Evolutionary conservation across 2,888 invertebrate genomes (phyloP).

Genomic region (Artemia sinica): DNA sequence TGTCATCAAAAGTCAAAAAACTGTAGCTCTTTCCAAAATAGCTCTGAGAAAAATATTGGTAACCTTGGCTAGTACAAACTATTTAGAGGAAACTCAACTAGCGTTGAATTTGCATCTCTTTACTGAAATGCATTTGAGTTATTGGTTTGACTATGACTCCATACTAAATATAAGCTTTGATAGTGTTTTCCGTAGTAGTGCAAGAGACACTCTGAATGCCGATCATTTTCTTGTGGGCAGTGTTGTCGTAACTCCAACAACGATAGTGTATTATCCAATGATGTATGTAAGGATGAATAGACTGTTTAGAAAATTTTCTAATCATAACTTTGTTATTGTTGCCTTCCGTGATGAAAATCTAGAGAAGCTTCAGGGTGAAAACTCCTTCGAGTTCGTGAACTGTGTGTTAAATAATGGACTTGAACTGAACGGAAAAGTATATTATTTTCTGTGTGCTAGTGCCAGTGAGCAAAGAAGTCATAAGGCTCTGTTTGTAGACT

Average conservation of each 20-base stretch:
- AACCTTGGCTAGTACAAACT: too few species aligned
- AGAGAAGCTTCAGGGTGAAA: constrained; percentile 13
- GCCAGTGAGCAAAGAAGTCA: constrained; percentile 13
- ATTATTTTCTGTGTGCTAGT: constrained; percentile 5
- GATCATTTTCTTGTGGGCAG: neutral
- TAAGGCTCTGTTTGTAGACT: constrained; percentile 13
- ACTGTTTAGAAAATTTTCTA: constrained; percentile 14
- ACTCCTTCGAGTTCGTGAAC: constrained; percentile 13
- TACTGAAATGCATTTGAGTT: too few species aligned
- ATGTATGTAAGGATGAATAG: constrained; percentile 9
- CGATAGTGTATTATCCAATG: constrained; percentile 10
- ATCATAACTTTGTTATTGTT: constrained; percentile 8
- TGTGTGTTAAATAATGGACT: neutral
- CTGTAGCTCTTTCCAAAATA: too few species aligned
- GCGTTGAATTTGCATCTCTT: too few species aligned
- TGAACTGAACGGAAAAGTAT: neutral
- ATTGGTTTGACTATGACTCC: too few species aligned
- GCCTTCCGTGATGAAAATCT: constrained; percentile 15
- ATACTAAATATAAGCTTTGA: too few species aligned
- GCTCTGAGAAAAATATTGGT: too few species aligned
- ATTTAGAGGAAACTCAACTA: too few species aligned
- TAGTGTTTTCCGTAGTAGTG: too few species aligned
- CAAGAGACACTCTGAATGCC: too few species aligned
- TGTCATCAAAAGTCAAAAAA: too few species aligned
- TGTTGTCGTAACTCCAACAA: constrained; percentile 6